Base-by-base conservation (phyloP, 1,140 invertebrate species). In the Aphaenogaster ashmeadi region DNA sequence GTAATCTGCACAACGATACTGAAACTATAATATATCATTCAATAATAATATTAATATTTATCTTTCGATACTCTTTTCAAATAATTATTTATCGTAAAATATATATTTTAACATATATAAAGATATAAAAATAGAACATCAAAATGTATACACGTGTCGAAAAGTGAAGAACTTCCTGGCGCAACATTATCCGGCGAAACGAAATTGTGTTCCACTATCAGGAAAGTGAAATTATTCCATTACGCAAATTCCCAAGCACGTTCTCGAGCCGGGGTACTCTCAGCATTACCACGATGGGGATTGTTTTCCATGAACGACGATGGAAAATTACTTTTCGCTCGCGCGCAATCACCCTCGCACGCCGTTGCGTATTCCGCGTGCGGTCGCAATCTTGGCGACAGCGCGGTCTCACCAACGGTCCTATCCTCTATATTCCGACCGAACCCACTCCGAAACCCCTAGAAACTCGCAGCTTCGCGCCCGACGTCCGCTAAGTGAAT, bases 401-500 rank as follows among this genome's bases (percentile, higher is more conserved):
- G 80, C 69, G 41, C 71, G 67, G n/a, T 38, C 50, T 38, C n/a
- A 3, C 52, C 72, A 6, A 27, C n/a, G 50, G 3, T 38, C 36
- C 15, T 44, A 27, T 33, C 21, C 41, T 5, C 15, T 8, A 5
- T 11, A 13, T 27, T 41, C 72, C n/a, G 50, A 11, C 72, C 27
- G 18, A 15, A 36, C 41, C 15, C 33, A 79, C 21, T 38, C n/a
- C 18, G 54, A 69, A 18, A 50, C 15, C 13, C 75, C n/a, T 56
- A 56, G 41, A 79, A 78, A 77, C 52, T 62, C 56, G 62, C 80
- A 33, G 64, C 56, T 78, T 36, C 50, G 58, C 67, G 58, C 67
- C 15, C 69, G 38, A 72, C 21, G 62, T 88, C 67, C 27, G 79
- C 71, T 87, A 93, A 93, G 90, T 92, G 91, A 92, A 91, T 91